Evolutionary conservation across 2,797 vertebrate genomes (phyloP).

Genomic region (Fratercula arctica): DNA sequence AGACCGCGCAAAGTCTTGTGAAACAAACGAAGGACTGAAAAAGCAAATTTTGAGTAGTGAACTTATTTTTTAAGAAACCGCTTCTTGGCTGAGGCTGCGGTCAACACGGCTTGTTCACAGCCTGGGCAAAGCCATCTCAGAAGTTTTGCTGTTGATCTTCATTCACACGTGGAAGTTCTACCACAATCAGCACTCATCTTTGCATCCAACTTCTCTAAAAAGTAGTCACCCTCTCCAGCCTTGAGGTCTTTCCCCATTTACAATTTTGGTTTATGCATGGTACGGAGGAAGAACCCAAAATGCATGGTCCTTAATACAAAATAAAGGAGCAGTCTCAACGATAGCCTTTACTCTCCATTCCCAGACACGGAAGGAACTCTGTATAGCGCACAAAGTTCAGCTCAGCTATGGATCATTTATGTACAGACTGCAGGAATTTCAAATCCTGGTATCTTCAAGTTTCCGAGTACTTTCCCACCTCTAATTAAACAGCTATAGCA

Average conservation of each 20-base stretch:
- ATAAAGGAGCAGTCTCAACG: neutral
- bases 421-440: neutral
- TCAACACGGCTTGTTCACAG: neutral
- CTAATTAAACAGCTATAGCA: neutral
- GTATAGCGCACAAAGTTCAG: neutral
- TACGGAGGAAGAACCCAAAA: neutral
- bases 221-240: neutral
- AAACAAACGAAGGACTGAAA: neutral
- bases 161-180: neutral
- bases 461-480: neutral
- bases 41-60: neutral
- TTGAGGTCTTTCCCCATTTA: neutral
- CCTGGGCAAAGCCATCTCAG: neutral
- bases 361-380: neutral
- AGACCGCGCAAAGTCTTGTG: neutral
- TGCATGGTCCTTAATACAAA: neutral
- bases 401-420: neutral
- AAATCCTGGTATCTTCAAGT: neutral
- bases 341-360: neutral
- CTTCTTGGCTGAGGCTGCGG: neutral
- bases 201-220: neutral
- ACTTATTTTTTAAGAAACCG: neutral
- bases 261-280: neutral
- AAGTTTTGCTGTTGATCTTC: neutral
- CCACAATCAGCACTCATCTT: neutral